Evolutionary conservation across 2,113 vertebrate genomes (phyloP).

Genomic region (Lepus americanus): DNA sequence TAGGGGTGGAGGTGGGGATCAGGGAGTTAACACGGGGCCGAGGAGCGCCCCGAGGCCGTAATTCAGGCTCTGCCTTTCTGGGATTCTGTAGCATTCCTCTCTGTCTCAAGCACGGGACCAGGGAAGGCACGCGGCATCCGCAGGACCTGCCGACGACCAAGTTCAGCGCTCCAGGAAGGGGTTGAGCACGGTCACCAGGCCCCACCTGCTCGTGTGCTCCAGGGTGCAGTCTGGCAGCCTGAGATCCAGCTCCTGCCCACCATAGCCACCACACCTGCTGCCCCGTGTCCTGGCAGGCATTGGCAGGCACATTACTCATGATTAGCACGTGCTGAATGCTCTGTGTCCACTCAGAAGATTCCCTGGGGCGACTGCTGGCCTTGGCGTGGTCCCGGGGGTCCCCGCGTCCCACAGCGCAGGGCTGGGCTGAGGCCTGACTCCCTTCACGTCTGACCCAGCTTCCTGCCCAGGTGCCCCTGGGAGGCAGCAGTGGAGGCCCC

Average conservation of each 20-base stretch:
- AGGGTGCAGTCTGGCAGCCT: not conserved
- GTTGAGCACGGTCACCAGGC: no score
- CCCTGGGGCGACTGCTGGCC: no score
- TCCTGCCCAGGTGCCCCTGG: no score
- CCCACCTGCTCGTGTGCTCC: no score
- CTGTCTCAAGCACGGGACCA: not conserved
- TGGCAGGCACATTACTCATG: not conserved
- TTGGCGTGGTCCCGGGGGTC: no score
- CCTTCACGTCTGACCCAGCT: no score
- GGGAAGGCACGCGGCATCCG: rapidly evolving
- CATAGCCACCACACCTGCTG: rapidly evolving
- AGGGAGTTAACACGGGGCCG: no score
- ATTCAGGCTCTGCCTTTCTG: not conserved
- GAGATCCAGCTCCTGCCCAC: not conserved
- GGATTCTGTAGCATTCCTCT: not conserved
- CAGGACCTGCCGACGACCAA: rapidly evolving
- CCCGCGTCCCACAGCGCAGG: no score
- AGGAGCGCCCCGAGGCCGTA: no score
- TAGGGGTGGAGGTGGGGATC: rapidly evolving
- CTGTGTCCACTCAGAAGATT: no score
- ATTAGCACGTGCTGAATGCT: not conserved
- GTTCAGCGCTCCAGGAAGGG: not conserved
- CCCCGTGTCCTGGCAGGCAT: not conserved
- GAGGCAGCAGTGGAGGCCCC: no score
- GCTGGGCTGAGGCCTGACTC: no score